phyloP scores from a whole-genome alignment of 1,140 invertebrate genomes.

The Bombus affinis region DNA sequence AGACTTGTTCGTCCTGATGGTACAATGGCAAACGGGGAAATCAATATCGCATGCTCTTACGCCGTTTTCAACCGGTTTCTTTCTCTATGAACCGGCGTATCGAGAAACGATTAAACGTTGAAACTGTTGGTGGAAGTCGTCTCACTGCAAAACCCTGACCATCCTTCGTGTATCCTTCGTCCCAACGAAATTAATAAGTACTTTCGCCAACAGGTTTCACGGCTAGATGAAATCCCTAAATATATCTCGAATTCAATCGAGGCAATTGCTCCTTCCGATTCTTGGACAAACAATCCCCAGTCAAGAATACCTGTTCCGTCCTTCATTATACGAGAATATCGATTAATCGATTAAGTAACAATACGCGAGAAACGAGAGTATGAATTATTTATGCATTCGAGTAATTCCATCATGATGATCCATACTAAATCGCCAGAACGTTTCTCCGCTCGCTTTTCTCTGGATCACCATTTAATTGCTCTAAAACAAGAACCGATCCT shows the following conservation, averaged over 20 bases:
- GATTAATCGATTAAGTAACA: conserved; percentile 61
- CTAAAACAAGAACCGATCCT: background rate
- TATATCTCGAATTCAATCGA: conserved; percentile 17
- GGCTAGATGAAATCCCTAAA: background rate
- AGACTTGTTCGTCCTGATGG: no score
- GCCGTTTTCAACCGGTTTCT: background rate
- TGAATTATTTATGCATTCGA: conserved; percentile 43
- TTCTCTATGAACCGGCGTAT: background rate
- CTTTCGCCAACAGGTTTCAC: background rate
- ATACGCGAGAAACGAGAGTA: conserved; percentile 24
- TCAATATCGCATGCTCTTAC: no score
- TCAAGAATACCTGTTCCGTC: background rate
- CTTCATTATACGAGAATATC: conserved; percentile 42
- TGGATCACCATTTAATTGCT: conserved; percentile 17
- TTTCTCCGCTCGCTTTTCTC: background rate
- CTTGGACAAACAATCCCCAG: conserved; percentile 1
- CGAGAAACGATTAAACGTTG: background rate
- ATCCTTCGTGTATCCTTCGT: no score
- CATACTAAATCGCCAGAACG: background rate
- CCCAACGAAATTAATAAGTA: conserved; percentile 13
- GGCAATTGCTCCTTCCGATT: conserved; percentile 14
- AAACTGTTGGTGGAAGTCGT: background rate
- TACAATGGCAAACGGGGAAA: no score
- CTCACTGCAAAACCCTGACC: no score
- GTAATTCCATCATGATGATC: conserved; percentile 32